Percentiles rank a stretch among this genome's conserved stretches.
Evolutionary conservation across 2,113 vertebrate species (phyloP).

Genomic region (Chloebia gouldiae): DNA sequence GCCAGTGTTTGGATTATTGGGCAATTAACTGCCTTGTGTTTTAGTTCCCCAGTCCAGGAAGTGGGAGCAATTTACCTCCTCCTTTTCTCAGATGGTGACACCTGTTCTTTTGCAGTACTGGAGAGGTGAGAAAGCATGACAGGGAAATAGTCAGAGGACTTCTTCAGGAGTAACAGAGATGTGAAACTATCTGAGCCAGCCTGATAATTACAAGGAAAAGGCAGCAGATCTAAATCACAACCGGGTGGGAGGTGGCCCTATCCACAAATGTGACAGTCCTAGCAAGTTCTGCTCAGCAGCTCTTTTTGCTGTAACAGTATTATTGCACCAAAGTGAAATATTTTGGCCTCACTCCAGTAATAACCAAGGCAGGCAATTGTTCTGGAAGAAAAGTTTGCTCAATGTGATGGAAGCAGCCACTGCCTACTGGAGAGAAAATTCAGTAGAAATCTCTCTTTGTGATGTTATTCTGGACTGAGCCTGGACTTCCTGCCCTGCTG

Average conservation of each 20-base stretch:
- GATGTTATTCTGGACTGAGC: neutral
- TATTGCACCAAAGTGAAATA: constrained; percentile 11
- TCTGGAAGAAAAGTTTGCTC: neutral
- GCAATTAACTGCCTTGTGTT: neutral
- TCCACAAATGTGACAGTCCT: neutral
- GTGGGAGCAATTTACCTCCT: neutral
- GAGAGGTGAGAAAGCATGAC: neutral
- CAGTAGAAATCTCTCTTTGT: neutral
- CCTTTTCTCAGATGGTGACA: neutral
- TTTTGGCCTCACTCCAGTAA: constrained; percentile 13
- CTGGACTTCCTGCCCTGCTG: neutral
- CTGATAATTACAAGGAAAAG: neutral
- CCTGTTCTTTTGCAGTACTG: neutral
- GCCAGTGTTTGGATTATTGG: neutral
- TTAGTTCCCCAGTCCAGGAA: neutral
- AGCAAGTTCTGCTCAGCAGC: neutral
- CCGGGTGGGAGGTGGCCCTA: neutral
- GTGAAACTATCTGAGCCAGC: neutral
- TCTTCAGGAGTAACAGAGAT: neutral
- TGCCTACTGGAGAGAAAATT: neutral
- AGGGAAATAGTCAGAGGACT: neutral
- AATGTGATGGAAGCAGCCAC: neutral
- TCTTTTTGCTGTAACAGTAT: constrained; percentile 12
- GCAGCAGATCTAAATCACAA: neutral
- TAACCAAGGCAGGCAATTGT: neutral